These are phyloP conservation scores for Buceros bicornis DNA, from an alignment of 2,797 vertebrate species.

Conservation along the genomic window DNA sequence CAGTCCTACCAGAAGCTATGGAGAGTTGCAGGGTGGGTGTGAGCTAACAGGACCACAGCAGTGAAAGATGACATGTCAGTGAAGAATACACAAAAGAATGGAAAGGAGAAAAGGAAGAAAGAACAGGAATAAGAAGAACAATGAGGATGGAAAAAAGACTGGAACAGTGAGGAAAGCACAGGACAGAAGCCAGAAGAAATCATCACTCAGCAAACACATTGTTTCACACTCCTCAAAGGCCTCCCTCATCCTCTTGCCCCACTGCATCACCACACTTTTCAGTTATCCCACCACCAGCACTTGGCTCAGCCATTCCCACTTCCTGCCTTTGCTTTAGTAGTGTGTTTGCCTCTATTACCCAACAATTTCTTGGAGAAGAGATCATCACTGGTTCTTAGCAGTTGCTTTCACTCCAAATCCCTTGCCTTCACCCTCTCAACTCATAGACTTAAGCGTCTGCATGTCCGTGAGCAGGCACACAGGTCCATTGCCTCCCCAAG, in stretches of 20 bases:
- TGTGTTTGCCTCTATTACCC: background rate
- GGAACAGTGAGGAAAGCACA: background rate
- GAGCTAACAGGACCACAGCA: background rate
- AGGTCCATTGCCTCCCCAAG: background rate
- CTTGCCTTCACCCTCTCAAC: background rate
- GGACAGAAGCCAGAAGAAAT: background rate
- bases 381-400: background rate
- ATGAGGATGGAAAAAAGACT: background rate
- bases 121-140: background rate
- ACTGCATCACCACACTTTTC: background rate
- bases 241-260: background rate
- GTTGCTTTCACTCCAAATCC: background rate
- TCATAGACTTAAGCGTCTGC: background rate
- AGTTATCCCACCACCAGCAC: background rate
- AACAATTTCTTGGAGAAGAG: background rate
- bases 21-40: background rate
- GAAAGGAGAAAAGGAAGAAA: background rate
- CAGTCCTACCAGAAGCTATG: background rate
- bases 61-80: background rate
- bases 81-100: background rate
- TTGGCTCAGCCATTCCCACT: background rate
- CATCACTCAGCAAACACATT: background rate
- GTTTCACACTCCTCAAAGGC: background rate
- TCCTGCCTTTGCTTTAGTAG: background rate
- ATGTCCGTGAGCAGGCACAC: background rate